These are phyloP conservation scores for Archegozetes longisetosus DNA, from an alignment of 1,140 invertebrate genomes.

Conservation along the genomic window DNA sequence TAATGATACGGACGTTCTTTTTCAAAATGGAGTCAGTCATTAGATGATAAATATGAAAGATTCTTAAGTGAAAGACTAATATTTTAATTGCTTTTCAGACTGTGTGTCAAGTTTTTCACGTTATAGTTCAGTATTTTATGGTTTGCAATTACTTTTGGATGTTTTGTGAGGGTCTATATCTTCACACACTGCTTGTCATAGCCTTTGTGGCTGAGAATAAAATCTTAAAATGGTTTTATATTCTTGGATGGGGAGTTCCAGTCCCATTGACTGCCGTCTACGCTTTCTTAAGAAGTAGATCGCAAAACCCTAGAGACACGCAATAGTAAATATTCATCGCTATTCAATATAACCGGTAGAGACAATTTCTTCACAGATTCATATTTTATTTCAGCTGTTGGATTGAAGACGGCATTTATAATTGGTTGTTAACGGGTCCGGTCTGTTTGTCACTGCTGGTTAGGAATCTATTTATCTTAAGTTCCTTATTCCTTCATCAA, in stretches of 20 bases:
- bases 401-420: slow-evolving; percentile 55
- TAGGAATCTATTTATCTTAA: too few relatives aligned
- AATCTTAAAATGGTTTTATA: slow-evolving; percentile 60
- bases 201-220: slow-evolving; percentile 74
- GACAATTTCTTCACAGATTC: too few relatives aligned
- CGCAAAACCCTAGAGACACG: neutral
- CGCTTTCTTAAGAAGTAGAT: slow-evolving; percentile 11
- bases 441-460: slow-evolving; percentile 54
- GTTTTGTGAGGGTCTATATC: slow-evolving; percentile 79
- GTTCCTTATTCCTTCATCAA: too few relatives aligned
- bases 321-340: neutral
- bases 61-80: too few relatives aligned
- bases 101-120: slow-evolving; percentile 63
- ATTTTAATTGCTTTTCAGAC: too few relatives aligned
- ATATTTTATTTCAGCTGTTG: slow-evolving; percentile 47
- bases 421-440: slow-evolving; percentile 54
- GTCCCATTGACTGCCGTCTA: slow-evolving; percentile 16
- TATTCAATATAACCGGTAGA: too few relatives aligned
- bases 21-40: slow-evolving; percentile 11
- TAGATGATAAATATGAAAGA: too few relatives aligned
- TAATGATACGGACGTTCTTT: slow-evolving; percentile 2
- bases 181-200: slow-evolving; percentile 76
- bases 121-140: slow-evolving; percentile 70
- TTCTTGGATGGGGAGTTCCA: slow-evolving; percentile 55
- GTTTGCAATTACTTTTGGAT: slow-evolving; percentile 90